A percentile compares a stretch with the other conserved stretches of the same genome.
phyloP scores from a whole-genome alignment of 2,113 vertebrate species.

The Hipposideros armiger region DNA sequence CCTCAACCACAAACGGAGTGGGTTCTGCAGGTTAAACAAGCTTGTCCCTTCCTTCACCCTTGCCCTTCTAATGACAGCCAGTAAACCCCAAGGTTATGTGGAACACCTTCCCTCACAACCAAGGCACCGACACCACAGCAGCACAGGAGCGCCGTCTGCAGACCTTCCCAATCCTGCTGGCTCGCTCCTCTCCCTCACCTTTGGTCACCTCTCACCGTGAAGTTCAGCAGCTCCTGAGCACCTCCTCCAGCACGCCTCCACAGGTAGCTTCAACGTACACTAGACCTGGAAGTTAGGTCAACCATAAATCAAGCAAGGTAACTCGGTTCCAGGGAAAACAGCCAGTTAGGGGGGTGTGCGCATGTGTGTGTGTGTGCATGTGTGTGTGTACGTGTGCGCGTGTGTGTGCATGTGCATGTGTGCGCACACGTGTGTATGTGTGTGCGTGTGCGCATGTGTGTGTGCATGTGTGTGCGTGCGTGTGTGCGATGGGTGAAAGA shows the following conservation, averaged over 20 bases:
- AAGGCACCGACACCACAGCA: neutral
- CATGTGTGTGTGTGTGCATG: too few species aligned
- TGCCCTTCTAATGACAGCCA: neutral
- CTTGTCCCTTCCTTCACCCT: neutral
- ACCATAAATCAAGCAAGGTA: neutral
- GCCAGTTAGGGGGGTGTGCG: neutral
- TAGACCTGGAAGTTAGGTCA: neutral
- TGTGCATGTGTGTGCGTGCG: too few species aligned
- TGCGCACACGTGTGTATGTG: too few species aligned
- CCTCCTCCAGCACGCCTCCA: neutral
- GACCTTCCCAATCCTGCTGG: neutral
- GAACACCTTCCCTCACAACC: neutral
- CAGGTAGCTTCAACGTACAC: fast-evolving
- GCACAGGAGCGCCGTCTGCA: fast-evolving
- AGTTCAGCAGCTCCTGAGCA: too few species aligned
- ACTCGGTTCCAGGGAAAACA: neutral
- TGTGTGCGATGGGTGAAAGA: neutral
- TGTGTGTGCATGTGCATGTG: too few species aligned
- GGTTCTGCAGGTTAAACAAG: too few species aligned
- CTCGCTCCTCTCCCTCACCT: neutral
- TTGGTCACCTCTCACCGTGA: fast-evolving
- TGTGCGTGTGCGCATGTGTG: too few species aligned
- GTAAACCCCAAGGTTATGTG: neutral
- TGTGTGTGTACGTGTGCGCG: too few species aligned
- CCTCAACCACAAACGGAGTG: neutral